Evolutionary conservation across 2,113 vertebrate genomes (phyloP), one percentile per base, ranked within the genome.

Genomic region (Fregata magnificens): DNA sequence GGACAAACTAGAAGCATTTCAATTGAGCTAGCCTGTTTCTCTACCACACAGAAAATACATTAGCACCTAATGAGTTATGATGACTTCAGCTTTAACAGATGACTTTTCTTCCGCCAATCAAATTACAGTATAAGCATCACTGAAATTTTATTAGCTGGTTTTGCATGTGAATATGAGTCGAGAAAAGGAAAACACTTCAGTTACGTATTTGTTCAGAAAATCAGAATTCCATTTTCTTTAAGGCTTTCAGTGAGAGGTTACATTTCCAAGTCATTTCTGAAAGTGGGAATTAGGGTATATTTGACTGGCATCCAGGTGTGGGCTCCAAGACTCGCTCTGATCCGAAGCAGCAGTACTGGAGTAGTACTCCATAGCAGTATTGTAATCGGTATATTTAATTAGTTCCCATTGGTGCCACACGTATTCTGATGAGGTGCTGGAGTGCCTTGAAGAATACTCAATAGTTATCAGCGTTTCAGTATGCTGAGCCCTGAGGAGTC

Each of bases 61-160:
- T 92, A 95, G 61, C 63, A 95, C 77, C 81, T 94, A 83, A 91
- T 84, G 84, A 87, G 83, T 91, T 95, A 72, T 6, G 69, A 86
- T 92, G 80, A 82, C 61, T 96, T 88, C 76, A 94, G 88, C 44
- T 92, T 82, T 85, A 87, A 72, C 42, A 91, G 70, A 77, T 34
- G 25, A 85, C 65, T 91, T 89, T 56, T 89, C 86, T 95, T 76
- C 72, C 1, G 0, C 53, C 88, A 89, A 69, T 32, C 42, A 70
- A 82, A 87, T 78, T 45, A 79, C 28, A 49, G 25, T 31, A 45
- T 19, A 89, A 96, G 66, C 83, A 94, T 45, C 36, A 50, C 53
- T 76, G 73, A 76, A 71, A 92, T 94, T 79, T 76, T 91, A 76
- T 76, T 88, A 88, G 58, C 42, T 88, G 62, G 8, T 62, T 93